phyloP scores from a whole-genome alignment of 2,797 vertebrate species.

The Falco concolor region DNA sequence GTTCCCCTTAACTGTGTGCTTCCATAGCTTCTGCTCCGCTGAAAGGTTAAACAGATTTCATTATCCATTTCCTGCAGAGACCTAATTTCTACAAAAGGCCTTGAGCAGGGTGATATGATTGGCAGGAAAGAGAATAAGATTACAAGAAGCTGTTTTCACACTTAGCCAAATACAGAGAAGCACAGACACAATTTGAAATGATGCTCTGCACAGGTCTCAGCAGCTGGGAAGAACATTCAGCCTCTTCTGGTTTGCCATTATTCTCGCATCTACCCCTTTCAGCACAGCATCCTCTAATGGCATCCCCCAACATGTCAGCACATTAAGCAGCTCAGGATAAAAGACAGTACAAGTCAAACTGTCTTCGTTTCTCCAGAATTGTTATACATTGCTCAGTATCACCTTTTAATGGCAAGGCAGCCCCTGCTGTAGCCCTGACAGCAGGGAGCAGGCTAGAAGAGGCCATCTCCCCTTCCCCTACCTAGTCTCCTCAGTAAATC shows the following conservation, averaged over 20 bases:
- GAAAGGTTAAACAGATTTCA: conserved; percentile 21
- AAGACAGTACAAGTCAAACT: background rate
- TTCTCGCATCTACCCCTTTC: background rate
- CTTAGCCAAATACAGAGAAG: background rate
- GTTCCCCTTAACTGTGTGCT: background rate
- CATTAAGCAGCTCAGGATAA: background rate
- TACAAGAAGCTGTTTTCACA: background rate
- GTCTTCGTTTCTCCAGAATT: background rate
- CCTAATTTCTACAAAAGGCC: background rate
- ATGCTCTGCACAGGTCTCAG: background rate
- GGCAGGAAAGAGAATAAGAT: background rate
- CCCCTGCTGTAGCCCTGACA: background rate
- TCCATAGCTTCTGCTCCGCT: background rate
- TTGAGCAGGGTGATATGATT: background rate
- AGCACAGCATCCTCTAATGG: background rate
- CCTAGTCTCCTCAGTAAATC: background rate
- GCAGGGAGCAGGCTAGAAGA: background rate
- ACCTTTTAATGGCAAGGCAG: background rate
- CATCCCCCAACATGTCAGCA: background rate
- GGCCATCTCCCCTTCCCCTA: background rate
- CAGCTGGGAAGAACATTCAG: background rate
- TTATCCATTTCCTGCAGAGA: conserved; percentile 9
- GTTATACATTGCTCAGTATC: fast-evolving
- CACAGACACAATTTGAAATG: background rate
- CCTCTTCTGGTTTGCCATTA: background rate